Evolutionary conservation across 1,140 invertebrate genomes (phyloP).

Genomic region (Hypsibius dujardini): DNA sequence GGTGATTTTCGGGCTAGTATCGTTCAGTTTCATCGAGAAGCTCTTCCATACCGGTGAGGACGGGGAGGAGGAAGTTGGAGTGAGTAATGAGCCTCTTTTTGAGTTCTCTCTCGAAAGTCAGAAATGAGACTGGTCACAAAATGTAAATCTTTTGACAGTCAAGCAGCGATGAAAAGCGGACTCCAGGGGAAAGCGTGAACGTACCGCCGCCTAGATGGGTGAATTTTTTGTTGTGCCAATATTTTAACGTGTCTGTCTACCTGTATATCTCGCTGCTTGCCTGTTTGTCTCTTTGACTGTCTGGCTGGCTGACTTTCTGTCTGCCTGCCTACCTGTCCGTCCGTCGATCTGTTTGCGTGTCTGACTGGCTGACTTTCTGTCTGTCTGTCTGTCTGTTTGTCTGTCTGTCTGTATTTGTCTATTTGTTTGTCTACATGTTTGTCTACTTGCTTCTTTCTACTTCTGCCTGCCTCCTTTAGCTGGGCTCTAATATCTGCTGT

Average conservation of each 20-base stretch:
- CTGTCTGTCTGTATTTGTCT: conserved; percentile 17
- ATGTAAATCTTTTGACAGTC: neutral
- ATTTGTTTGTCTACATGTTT: too few relatives aligned
- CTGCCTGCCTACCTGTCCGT: too few relatives aligned
- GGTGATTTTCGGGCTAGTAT: conserved; percentile 69
- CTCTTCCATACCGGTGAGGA: conserved; percentile 40
- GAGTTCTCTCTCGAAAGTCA: neutral
- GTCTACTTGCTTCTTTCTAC: too few relatives aligned
- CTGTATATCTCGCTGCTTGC: too few relatives aligned
- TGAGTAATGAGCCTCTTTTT: conserved; percentile 13
- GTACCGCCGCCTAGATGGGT: too few relatives aligned
- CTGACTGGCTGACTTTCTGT: conserved; percentile 4
- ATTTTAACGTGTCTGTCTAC: too few relatives aligned
- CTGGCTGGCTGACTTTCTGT: too few relatives aligned
- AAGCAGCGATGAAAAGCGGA: neutral
- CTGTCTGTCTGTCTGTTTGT: too few relatives aligned
- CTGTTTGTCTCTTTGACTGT: too few relatives aligned
- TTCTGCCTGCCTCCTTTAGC: conserved; percentile 12
- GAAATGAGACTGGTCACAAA: neutral
- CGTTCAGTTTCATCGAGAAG: conserved; percentile 77
- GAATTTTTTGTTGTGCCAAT: too few relatives aligned
- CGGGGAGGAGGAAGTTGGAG: conserved; percentile 22
- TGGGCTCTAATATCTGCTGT: conserved; percentile 13
- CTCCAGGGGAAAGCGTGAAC: too few relatives aligned
- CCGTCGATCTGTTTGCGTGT: neutral